phyloP scores from a whole-genome alignment of 2,113 vertebrate species.

The Chionis minor region DNA sequence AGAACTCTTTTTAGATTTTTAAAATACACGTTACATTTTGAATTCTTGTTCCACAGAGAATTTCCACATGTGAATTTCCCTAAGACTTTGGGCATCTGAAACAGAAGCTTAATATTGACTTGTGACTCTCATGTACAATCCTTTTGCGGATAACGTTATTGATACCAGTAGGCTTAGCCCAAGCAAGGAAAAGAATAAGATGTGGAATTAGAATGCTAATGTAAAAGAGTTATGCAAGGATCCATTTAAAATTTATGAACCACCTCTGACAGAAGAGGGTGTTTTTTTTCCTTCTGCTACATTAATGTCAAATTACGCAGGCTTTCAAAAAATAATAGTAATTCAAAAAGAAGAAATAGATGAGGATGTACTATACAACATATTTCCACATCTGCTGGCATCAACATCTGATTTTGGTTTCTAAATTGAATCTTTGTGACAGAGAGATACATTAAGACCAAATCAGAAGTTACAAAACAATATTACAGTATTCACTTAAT shows the following conservation, averaged over 20 bases:
- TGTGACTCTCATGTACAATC: background rate
- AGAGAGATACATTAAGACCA: background rate
- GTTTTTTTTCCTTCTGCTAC: background rate
- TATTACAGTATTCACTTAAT: background rate
- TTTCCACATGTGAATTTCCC: background rate
- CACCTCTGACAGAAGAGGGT: background rate
- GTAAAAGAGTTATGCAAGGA: background rate
- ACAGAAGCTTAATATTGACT: background rate
- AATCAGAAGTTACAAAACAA: background rate
- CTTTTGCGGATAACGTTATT: background rate
- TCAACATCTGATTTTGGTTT: background rate
- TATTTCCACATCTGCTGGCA: background rate
- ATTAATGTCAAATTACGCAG: background rate
- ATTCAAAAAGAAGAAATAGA: background rate
- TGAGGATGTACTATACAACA: fast-evolving
- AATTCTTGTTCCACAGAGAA: background rate
- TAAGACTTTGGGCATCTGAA: background rate
- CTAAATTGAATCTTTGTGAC: background rate
- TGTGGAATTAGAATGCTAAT: background rate
- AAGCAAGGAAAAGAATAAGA: background rate
- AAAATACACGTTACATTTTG: background rate
- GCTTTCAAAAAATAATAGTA: background rate
- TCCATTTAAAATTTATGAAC: background rate
- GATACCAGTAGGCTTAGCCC: background rate
- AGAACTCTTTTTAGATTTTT: background rate